Percentiles rank a stretch among this genome's conserved stretches.
phyloP scores from a whole-genome alignment of 2,797 vertebrate genomes.

The Setipinna tenuifilis region DNA sequence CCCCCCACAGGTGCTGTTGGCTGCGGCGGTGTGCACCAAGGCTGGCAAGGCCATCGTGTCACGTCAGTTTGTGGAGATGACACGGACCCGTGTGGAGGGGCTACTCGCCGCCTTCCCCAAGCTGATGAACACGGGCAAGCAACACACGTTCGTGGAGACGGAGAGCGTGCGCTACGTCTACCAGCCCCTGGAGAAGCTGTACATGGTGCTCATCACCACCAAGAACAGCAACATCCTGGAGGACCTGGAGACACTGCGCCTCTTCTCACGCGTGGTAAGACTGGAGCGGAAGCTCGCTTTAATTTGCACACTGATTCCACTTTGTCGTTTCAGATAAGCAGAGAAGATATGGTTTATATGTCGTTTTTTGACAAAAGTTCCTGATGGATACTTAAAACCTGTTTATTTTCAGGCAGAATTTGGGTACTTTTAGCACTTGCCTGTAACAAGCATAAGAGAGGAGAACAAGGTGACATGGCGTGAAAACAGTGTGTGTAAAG shows the following conservation, averaged over 20 bases:
- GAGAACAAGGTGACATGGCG: neutral
- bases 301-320: too few relatives aligned
- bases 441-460: neutral
- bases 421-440: neutral
- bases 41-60: constrained; percentile 97
- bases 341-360: too few relatives aligned
- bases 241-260: constrained; percentile 82
- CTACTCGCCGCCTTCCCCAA: constrained; percentile 96
- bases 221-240: constrained; percentile 74
- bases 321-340: too few relatives aligned
- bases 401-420: neutral
- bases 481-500: neutral
- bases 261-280: constrained; percentile 70
- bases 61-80: constrained; percentile 98
- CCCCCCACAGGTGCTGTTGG: constrained; percentile 90
- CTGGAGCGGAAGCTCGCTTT: neutral
- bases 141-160: constrained; percentile 98
- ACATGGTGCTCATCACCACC: constrained; percentile 98
- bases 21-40: constrained; percentile 98
- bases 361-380: too few relatives aligned
- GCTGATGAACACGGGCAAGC: constrained; percentile 98
- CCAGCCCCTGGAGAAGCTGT: constrained; percentile 97
- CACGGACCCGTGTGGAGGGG: constrained; percentile 93
- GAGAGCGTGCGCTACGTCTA: constrained; percentile 98
- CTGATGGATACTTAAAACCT: too few relatives aligned